These are phyloP conservation scores for Porites cylindrica DNA, from an alignment of 92 coral and sea anemone species.

Conservation along the genomic window DNA sequence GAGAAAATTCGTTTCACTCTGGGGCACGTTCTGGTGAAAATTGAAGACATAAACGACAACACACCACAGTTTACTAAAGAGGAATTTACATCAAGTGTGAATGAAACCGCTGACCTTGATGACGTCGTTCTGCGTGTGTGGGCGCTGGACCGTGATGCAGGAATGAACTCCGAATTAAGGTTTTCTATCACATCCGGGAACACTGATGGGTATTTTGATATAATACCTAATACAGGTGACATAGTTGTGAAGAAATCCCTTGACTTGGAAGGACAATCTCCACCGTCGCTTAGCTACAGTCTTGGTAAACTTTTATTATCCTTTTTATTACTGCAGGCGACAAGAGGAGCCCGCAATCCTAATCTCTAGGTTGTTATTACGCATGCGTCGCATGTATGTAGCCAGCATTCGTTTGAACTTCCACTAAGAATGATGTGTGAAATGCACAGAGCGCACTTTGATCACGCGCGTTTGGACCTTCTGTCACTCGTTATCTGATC, in stretches of 20 bases:
- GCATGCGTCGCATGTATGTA: no score
- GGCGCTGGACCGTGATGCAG: slow-evolving; percentile 79
- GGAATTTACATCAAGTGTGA: slow-evolving; percentile 34
- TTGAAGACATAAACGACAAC: slow-evolving; percentile 83
- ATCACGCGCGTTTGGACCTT: no score
- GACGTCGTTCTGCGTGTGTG: slow-evolving; percentile 59
- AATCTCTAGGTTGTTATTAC: no score
- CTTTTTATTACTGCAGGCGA: no score
- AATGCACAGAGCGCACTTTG: no score
- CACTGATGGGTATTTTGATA: slow-evolving; percentile 64
- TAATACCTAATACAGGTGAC: slow-evolving; percentile 69
- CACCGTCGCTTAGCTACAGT: slow-evolving; percentile 54
- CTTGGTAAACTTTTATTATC: slow-evolving; percentile 52
- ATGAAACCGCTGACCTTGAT: slow-evolving; percentile 70
- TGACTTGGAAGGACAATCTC: slow-evolving; percentile 67
- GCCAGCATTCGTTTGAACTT: no score
- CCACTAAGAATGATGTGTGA: no score
- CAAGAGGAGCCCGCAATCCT: no score
- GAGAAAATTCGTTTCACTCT: slow-evolving; percentile 74
- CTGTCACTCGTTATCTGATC: no score
- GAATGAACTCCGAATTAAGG: slow-evolving; percentile 64
- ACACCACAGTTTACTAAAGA: slow-evolving; percentile 67
- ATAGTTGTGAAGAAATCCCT: slow-evolving; percentile 70
- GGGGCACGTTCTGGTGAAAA: slow-evolving; percentile 42
- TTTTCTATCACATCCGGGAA: slow-evolving; percentile 80